A percentile compares a stretch with the other conserved stretches of the same genome.
These are phyloP conservation scores for Sebastes paucispinis DNA, from an alignment of 2,797 vertebrate genomes.

Conservation along the genomic window DNA sequence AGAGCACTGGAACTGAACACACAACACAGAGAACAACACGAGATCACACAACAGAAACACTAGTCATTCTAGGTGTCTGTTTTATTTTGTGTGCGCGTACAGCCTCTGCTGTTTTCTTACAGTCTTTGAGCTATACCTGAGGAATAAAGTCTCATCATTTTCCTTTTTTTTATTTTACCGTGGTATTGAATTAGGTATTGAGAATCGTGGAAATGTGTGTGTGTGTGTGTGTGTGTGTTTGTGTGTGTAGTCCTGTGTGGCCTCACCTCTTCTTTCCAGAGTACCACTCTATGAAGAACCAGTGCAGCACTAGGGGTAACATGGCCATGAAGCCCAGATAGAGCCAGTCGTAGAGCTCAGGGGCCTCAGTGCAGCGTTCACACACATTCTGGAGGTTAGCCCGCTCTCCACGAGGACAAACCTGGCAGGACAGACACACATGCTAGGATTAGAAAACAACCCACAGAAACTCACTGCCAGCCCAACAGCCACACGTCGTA, in stretches of 20 bases:
- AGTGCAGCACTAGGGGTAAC: slow-evolving; percentile 94
- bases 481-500: not conserved
- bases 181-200: too few relatives aligned
- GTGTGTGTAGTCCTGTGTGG: not conserved
- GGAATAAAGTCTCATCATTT: too few relatives aligned
- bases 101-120: too few relatives aligned
- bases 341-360: slow-evolving; percentile 96
- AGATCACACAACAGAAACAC: not conserved
- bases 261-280: slow-evolving; percentile 96
- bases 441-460: not conserved
- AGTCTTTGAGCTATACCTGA: too few relatives aligned
- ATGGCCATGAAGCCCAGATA: slow-evolving; percentile 99
- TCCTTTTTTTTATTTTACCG: too few relatives aligned
- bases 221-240: not conserved
- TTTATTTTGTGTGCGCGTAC: too few relatives aligned
- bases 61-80: not conserved
- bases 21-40: not conserved
- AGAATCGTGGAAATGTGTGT: too few relatives aligned
- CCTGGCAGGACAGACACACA: slow-evolving; percentile 73
- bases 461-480: not conserved
- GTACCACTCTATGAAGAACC: slow-evolving; percentile 99
- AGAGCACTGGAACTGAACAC: slow-evolving; percentile 90
- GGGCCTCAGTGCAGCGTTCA: slow-evolving; percentile 85
- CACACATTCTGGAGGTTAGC: slow-evolving; percentile 89
- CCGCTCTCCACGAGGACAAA: slow-evolving; percentile 93